These are phyloP conservation scores for Myotis findleyi DNA, from an alignment of 2,797 vertebrate genomes.

Conservation along the genomic window DNA sequence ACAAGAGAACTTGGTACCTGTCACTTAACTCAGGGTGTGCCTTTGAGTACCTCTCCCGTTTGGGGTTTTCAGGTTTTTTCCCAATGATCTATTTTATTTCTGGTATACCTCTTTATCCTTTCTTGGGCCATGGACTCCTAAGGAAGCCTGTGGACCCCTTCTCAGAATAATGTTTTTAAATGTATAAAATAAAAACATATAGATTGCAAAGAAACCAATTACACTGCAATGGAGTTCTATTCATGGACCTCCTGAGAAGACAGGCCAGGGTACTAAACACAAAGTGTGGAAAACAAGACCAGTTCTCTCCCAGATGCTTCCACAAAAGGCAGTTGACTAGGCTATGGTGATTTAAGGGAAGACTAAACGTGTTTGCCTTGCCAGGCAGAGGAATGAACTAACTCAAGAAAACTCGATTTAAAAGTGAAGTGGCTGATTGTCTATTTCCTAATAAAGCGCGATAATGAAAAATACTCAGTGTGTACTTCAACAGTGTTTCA, in stretches of 20 bases:
- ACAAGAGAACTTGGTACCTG: not conserved
- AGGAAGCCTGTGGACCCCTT: not conserved
- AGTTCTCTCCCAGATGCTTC: not conserved
- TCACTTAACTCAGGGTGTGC: not conserved
- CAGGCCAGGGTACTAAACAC: not conserved
- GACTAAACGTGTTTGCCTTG: not conserved
- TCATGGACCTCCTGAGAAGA: not conserved
- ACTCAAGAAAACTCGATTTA: constrained; percentile 74
- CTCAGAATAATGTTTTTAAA: constrained; percentile 36
- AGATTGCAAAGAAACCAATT: not conserved
- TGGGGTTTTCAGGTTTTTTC: not conserved
- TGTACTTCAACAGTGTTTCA: constrained; percentile 81
- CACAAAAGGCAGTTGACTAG: not conserved
- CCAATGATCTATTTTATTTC: not conserved
- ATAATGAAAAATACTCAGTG: constrained; percentile 77
- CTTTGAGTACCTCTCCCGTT: not conserved
- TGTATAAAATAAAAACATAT: not conserved
- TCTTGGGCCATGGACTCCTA: not conserved
- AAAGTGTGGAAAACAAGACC: not conserved
- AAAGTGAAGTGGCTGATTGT: constrained; percentile 77
- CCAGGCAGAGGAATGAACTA: constrained; percentile 66
- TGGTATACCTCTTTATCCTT: not conserved
- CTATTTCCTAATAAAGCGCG: constrained; percentile 79
- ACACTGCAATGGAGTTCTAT: not conserved
- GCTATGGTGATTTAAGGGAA: not conserved